phyloP scores from a whole-genome alignment of 2,113 vertebrate species.

The Piaya cayana region DNA sequence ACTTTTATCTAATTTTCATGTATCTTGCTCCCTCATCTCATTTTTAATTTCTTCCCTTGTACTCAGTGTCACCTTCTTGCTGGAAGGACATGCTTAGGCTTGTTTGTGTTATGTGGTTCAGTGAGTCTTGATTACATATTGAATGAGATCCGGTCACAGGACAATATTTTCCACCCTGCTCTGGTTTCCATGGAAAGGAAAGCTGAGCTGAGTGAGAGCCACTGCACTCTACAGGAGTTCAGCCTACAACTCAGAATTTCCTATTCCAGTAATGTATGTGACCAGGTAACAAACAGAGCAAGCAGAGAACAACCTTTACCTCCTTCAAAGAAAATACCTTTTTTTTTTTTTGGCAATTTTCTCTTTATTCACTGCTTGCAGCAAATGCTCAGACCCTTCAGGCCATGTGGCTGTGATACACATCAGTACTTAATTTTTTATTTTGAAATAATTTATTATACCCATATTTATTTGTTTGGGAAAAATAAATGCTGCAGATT shows the following conservation, averaged over 20 bases:
- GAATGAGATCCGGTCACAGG: background rate
- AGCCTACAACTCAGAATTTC: background rate
- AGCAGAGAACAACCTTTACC: background rate
- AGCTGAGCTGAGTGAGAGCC: background rate
- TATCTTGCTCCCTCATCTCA: background rate
- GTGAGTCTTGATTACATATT: background rate
- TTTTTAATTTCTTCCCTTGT: background rate
- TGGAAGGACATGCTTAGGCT: background rate
- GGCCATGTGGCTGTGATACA: background rate
- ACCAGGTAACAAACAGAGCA: background rate
- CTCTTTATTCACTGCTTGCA: background rate
- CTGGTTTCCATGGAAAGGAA: background rate
- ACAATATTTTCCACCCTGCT: background rate
- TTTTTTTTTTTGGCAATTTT: background rate
- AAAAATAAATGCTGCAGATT: background rate
- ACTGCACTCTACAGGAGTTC: background rate
- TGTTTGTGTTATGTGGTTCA: background rate
- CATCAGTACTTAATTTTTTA: background rate
- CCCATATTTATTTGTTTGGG: background rate
- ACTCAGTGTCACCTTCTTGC: background rate
- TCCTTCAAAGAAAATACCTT: background rate
- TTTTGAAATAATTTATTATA: background rate
- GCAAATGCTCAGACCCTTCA: background rate
- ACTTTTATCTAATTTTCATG: background rate
- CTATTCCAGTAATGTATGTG: background rate